Evolutionary conservation across 2,113 vertebrate genomes (phyloP), one percentile per base, ranked within the genome.

Genomic region (Passer domesticus): DNA sequence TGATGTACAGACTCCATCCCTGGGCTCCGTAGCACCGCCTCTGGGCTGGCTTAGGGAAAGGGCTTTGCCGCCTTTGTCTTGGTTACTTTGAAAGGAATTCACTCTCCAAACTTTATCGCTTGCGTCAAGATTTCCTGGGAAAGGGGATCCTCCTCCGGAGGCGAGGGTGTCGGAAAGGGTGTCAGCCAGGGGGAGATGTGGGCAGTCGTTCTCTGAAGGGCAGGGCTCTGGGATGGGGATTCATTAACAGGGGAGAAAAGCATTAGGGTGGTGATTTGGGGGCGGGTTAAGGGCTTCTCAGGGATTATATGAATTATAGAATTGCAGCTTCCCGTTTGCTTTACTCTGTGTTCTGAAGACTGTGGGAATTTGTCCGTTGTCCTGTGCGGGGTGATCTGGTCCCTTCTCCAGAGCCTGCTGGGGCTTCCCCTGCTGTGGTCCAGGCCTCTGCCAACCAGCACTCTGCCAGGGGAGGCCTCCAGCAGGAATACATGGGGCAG

Each of bases 221-320:
- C 92, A 90, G 89, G 88, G 94, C 21, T 50, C 87, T 74, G 82
- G 87, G 90, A 59, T 88, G 73, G 94, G 90, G 76, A 82, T 59
- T 87, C 47, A 23, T 92, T 94, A 89, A 79, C 2, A 9, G 63
- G 97, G 95, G 90, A 87, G 90, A 64, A 96, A 96, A 96, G 95
- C 96, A 90, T 90, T 90, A 89, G 95, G 95, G 96, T 94, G 95
- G 93, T 96, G 94, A 94, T 90, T 96, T 94, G 95, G 97, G 97
- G 97, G 95, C 96, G 96, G 96, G 97, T 97, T 94, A 97, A 96
- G 97, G 96, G 96, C 94, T 97, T 97, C 97, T 98, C 97, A 98
- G 97, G 98, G 98, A 98, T 98, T 97, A 98, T 96, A 97, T 96
- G 96, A 97, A 98, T 97, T 98, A 87, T 87, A 96, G 98, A 96